phyloP scores from a whole-genome alignment of 2,888 invertebrate genomes.

The Yponomeuta sedellus region DNA sequence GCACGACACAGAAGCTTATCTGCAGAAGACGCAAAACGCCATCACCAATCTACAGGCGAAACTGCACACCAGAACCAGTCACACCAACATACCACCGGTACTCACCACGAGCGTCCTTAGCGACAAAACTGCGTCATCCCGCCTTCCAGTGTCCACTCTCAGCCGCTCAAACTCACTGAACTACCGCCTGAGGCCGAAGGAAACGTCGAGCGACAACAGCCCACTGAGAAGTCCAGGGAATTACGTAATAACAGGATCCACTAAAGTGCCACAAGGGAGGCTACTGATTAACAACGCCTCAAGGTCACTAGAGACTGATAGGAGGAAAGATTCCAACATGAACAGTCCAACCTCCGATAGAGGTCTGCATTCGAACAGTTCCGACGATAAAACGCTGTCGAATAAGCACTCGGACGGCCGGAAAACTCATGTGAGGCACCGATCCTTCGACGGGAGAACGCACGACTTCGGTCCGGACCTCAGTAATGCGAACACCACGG shows the following conservation, averaged over 20 bases:
- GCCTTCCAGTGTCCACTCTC: slow-evolving; percentile 64
- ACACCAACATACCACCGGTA: slow-evolving; percentile 49
- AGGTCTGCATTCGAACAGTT: slow-evolving; percentile 57
- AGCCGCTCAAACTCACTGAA: slow-evolving; percentile 68
- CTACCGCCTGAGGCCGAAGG: slow-evolving; percentile 60
- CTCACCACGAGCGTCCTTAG: slow-evolving; percentile 63
- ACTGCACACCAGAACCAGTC: slow-evolving; percentile 55
- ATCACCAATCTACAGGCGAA: slow-evolving; percentile 78
- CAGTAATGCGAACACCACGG: slow-evolving; percentile 49
- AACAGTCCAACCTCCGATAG: slow-evolving; percentile 61
- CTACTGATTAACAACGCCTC: slow-evolving; percentile 55
- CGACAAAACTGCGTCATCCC: slow-evolving; percentile 63
- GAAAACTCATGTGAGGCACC: slow-evolving; percentile 72
- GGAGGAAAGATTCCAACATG: slow-evolving; percentile 54
- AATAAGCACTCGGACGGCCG: slow-evolving; percentile 62
- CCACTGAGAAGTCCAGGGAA: slow-evolving; percentile 56
- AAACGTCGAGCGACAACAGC: slow-evolving; percentile 56
- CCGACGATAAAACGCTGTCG: slow-evolving; percentile 66
- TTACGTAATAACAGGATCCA: slow-evolving; percentile 49
- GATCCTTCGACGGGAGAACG: slow-evolving; percentile 68
- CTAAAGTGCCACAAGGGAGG: slow-evolving; percentile 51
- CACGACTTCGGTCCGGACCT: slow-evolving; percentile 54
- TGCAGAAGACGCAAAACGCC: slow-evolving; percentile 77
- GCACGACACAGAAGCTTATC: slow-evolving; percentile 74
- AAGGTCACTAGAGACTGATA: slow-evolving; percentile 58